These are phyloP conservation scores for Patella depressa DNA, from an alignment of 2,888 invertebrate genomes.

Conservation along the genomic window DNA sequence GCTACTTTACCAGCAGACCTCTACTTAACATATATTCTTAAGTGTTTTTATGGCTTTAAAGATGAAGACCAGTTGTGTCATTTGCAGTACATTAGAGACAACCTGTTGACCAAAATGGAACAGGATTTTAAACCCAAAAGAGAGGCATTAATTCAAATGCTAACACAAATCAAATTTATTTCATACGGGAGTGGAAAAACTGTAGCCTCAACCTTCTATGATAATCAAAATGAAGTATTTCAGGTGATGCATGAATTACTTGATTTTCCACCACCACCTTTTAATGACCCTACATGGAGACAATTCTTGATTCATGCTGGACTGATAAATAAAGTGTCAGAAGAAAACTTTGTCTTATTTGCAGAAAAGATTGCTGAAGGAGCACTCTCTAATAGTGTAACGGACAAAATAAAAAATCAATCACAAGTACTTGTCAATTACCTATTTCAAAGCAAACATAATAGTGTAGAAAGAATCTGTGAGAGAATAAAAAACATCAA, in stretches of 20 bases:
- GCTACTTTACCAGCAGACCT: slow-evolving; percentile 18
- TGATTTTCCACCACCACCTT: slow-evolving; percentile 41
- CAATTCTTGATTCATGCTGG: slow-evolving; percentile 33
- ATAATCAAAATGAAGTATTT: slow-evolving; percentile 44
- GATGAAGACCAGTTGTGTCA: slow-evolving; percentile 18
- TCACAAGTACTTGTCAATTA: slow-evolving; percentile 12
- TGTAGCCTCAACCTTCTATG: slow-evolving; percentile 45
- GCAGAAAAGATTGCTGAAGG: slow-evolving; percentile 28
- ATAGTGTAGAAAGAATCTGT: slow-evolving; percentile 18
- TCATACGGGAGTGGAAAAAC: slow-evolving; percentile 35
- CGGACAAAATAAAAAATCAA: slow-evolving; percentile 12
- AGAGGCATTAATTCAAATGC: slow-evolving; percentile 26
- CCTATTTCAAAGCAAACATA: background rate
- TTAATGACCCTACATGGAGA: slow-evolving; percentile 14
- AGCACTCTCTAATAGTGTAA: slow-evolving; percentile 18
- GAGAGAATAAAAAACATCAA: slow-evolving; percentile 20
- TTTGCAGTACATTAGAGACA: slow-evolving; percentile 25
- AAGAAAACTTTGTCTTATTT: slow-evolving; percentile 32
- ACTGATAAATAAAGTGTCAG: slow-evolving; percentile 30
- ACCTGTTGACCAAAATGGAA: background rate
- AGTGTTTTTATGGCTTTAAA: slow-evolving; percentile 21
- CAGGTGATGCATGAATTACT: slow-evolving; percentile 41
- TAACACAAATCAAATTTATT: slow-evolving; percentile 38
- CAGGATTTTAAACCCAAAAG: slow-evolving; percentile 24
- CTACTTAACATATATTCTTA: slow-evolving; percentile 34